Evolutionary conservation across 2,797 vertebrate genomes (phyloP).

Genomic region (Taenioides sp.): DNA sequence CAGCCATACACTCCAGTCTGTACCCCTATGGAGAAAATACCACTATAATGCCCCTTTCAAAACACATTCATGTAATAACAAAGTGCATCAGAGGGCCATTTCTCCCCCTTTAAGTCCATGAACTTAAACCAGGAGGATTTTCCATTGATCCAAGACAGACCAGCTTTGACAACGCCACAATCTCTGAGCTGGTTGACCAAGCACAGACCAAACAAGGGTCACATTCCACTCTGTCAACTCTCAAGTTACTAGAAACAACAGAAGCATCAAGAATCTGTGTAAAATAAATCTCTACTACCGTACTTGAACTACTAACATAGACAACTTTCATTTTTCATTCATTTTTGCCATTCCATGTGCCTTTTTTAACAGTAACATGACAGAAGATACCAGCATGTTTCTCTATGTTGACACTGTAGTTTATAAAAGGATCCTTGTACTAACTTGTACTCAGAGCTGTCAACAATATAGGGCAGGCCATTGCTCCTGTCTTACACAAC

Average conservation of each 20-base stretch:
- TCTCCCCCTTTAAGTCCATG: background rate
- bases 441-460: background rate
- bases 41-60: background rate
- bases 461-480: background rate
- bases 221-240: constrained; percentile 40
- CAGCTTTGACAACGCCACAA: constrained; percentile 13
- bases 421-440: background rate
- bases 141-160: background rate
- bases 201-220: constrained; percentile 37
- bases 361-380: background rate
- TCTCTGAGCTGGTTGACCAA: constrained; percentile 6
- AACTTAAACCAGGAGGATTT: constrained; percentile 1
- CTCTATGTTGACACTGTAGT: background rate
- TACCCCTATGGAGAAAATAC: too few relatives aligned
- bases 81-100: background rate
- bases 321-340: background rate
- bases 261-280: constrained; percentile 16
- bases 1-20: background rate
- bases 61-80: background rate
- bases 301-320: background rate
- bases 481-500: background rate
- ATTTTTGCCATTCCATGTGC: background rate
- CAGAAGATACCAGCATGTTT: too few relatives aligned
- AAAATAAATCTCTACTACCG: constrained; percentile 21
- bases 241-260: constrained; percentile 30